phyloP scores from a whole-genome alignment of 2,888 invertebrate genomes.

The Synanthedon myopaeformis region DNA sequence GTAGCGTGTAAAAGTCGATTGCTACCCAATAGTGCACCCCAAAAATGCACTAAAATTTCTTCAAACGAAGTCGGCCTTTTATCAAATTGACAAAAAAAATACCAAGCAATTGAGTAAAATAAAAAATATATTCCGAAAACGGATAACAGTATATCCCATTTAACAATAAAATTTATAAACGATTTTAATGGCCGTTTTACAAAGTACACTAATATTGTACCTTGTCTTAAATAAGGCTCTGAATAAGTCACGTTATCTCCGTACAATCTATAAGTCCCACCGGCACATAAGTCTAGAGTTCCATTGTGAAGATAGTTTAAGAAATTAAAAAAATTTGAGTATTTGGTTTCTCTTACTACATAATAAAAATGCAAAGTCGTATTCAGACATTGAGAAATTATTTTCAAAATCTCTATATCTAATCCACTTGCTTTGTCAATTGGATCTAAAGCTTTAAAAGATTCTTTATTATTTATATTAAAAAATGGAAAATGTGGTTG shows the following conservation, averaged over 20 bases:
- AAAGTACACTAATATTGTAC: slow-evolving; percentile 36
- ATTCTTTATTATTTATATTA: slow-evolving; percentile 18
- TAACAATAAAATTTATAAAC: slow-evolving; percentile 33
- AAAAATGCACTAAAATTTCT: slow-evolving; percentile 29
- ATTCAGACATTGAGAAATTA: slow-evolving; percentile 35
- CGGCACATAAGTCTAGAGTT: slow-evolving; percentile 39
- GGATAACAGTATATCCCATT: slow-evolving; percentile 23
- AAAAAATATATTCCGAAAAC: slow-evolving; percentile 35
- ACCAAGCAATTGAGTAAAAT: slow-evolving; percentile 30
- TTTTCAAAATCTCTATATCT: slow-evolving; percentile 42
- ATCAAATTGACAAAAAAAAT: slow-evolving; percentile 26
- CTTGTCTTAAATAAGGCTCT: slow-evolving; percentile 37
- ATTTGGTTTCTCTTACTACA: slow-evolving; percentile 24
- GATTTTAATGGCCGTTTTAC: slow-evolving; percentile 28
- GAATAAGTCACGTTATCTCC: slow-evolving; percentile 43
- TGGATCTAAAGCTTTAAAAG: slow-evolving; percentile 24
- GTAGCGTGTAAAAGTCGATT: slow-evolving; percentile 26
- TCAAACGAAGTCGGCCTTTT: slow-evolving; percentile 16
- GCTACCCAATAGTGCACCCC: slow-evolving; percentile 40
- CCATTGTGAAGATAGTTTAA: slow-evolving; percentile 33
- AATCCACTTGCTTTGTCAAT: slow-evolving; percentile 25
- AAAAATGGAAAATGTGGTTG: slow-evolving; percentile 33
- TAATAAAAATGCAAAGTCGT: slow-evolving; percentile 29
- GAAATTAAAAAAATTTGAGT: slow-evolving; percentile 19
- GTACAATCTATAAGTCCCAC: slow-evolving; percentile 41